A percentile compares a stretch with the other conserved stretches of the same genome.
phyloP scores from a whole-genome alignment of 2,888 invertebrate species.

The Pollenia griseotomentosa region DNA sequence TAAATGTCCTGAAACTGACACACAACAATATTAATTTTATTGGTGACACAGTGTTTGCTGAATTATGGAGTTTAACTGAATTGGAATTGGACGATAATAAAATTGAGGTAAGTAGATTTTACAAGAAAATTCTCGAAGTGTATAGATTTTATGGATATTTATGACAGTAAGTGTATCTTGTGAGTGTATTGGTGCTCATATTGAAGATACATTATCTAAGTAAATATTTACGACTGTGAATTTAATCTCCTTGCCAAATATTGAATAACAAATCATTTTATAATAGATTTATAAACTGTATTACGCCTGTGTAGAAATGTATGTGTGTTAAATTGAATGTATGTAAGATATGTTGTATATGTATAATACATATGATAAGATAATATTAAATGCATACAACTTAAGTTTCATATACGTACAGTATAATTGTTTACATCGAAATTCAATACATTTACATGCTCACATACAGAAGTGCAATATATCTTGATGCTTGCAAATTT shows the following conservation, averaged over 20 bases:
- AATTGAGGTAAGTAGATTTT: conserved; percentile 85
- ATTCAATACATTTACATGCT: neutral
- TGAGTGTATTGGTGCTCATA: neutral
- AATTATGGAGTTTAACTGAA: conserved; percentile 90
- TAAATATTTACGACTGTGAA: conserved; percentile 79
- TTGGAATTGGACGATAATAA: conserved; percentile 89
- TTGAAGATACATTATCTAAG: conserved; percentile 70
- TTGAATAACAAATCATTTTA: conserved; percentile 82
- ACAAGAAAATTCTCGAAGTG: neutral
- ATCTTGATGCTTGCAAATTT: no score
- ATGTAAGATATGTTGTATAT: no score
- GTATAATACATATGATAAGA: neutral
- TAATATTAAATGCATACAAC: neutral
- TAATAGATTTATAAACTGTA: conserved; percentile 80
- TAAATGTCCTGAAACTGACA: conserved; percentile 90
- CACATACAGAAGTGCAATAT: no score
- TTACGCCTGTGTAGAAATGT: conserved; percentile 59
- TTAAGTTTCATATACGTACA: neutral
- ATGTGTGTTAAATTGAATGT: conserved; percentile 12
- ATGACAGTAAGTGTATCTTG: neutral
- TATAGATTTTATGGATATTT: neutral
- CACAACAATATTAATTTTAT: conserved; percentile 91
- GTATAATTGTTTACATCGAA: neutral
- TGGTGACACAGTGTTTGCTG: conserved; percentile 91
- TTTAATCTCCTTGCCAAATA: conserved; percentile 82